Conservation (phyloP, 2,113 vertebrate species). For the Eurypyga helias region DNA sequence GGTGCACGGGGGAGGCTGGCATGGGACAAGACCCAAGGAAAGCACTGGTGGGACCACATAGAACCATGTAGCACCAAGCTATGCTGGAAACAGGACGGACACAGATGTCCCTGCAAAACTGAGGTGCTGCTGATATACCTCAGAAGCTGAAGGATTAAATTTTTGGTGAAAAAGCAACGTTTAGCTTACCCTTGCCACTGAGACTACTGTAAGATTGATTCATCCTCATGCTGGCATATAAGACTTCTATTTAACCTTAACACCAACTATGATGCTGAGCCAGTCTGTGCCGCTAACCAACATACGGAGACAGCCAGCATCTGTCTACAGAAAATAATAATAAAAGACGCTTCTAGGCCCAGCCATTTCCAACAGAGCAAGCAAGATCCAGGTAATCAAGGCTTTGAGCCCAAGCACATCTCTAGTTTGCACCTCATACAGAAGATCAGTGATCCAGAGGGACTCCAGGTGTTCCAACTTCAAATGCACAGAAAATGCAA, state of each 20-base stretch:
- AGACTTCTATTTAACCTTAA: background rate
- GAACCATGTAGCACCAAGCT: accelerated
- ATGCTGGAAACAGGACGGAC: background rate
- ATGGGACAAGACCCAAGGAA: background rate
- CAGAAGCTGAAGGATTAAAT: background rate
- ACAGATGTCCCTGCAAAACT: background rate
- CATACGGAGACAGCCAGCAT: background rate
- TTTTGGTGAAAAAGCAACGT: background rate
- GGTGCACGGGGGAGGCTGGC: background rate
- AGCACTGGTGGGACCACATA: background rate
- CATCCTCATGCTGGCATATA: background rate
- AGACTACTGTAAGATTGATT: background rate
- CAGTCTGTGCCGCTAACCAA: background rate
- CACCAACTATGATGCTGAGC: background rate
- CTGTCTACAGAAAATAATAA: background rate
- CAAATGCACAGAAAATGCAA: background rate
- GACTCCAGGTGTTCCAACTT: background rate
- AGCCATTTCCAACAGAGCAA: background rate
- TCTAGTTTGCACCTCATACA: background rate
- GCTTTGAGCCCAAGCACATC: background rate
- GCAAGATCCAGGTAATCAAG: background rate
- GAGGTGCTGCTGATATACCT: background rate
- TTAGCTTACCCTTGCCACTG: background rate
- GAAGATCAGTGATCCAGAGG: background rate
- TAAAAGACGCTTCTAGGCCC: background rate